phyloP scores from a whole-genome alignment of 2,888 invertebrate genomes.

The Pardosa pseudoannulata region DNA sequence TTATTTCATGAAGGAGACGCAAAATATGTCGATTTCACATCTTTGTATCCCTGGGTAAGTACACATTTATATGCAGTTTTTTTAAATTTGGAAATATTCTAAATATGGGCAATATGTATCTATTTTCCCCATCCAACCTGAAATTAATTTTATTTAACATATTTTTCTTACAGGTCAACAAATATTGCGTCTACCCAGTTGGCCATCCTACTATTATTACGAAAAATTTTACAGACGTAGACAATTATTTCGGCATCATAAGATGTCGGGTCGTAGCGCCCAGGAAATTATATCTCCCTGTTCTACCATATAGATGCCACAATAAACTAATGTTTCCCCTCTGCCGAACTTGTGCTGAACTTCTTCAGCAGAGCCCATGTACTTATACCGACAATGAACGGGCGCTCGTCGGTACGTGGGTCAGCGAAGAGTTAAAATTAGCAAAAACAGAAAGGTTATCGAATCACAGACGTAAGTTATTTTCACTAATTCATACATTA shows the following conservation, averaged over 20 bases:
- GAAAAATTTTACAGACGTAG: constrained; percentile 73
- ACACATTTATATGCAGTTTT: too few species aligned
- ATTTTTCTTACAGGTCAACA: too few species aligned
- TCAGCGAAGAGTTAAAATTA: constrained; percentile 74
- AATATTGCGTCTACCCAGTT: constrained; percentile 73
- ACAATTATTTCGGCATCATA: constrained; percentile 74
- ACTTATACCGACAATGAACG: constrained; percentile 73
- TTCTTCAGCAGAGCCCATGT: constrained; percentile 72
- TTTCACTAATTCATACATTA: not conserved
- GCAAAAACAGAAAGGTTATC: constrained; percentile 75
- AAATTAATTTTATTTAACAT: too few species aligned
- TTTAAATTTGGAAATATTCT: too few species aligned
- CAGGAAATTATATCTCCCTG: constrained; percentile 4
- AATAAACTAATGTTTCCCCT: constrained; percentile 75
- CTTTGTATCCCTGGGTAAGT: too few species aligned
- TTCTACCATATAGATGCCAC: constrained; percentile 37
- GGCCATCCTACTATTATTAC: constrained; percentile 74
- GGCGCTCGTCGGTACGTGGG: constrained; percentile 74
- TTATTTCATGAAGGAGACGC: too few species aligned
- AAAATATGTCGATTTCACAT: too few species aligned
- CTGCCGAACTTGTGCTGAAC: constrained; percentile 74
- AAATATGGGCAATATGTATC: too few species aligned
- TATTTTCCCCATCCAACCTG: too few species aligned
- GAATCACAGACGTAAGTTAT: constrained; percentile 11
- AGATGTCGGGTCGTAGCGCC: constrained; percentile 75